A percentile compares a stretch with the other conserved stretches of the same genome.
These are phyloP conservation scores for Thermophis baileyi DNA, from an alignment of 2,113 vertebrate species.

Conservation along the genomic window DNA sequence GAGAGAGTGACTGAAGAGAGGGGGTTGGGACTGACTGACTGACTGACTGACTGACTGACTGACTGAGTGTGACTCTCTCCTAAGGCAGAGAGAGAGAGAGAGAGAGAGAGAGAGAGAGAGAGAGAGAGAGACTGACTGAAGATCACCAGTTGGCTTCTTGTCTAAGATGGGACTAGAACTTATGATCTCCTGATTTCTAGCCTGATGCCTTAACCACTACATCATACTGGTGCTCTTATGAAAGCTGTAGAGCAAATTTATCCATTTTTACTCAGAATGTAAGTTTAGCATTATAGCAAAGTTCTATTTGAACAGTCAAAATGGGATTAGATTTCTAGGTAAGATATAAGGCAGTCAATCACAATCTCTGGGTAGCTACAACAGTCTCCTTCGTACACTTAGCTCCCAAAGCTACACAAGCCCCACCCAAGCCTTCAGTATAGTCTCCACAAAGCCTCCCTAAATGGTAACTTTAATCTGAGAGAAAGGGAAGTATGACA, in stretches of 20 bases:
- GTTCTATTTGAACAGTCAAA: not conserved
- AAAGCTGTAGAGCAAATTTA: not conserved
- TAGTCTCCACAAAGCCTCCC: not conserved
- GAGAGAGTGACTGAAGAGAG: too few species aligned
- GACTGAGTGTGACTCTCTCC: too few species aligned
- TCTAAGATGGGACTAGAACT: not conserved
- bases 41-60: too few species aligned
- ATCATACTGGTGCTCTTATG: not conserved
- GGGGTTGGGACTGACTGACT: too few species aligned
- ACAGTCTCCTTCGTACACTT: slow-evolving; percentile 48
- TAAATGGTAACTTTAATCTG: not conserved
- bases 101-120: too few species aligned
- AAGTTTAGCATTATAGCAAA: not conserved
- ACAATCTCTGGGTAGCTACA: slow-evolving; percentile 60
- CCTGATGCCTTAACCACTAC: not conserved
- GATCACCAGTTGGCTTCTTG: not conserved
- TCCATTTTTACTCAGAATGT: not conserved
- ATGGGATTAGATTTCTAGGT: not conserved
- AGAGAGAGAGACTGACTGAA: not conserved
- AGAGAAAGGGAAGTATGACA: not conserved
- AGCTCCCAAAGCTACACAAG: slow-evolving; percentile 39
- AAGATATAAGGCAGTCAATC: slow-evolving; percentile 57
- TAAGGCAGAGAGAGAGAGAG: not conserved
- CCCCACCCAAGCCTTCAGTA: not conserved
- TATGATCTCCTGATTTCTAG: not conserved